These are phyloP conservation scores for Diabrotica undecimpunctata DNA, from an alignment of 1,140 invertebrate genomes.

Conservation along the genomic window DNA sequence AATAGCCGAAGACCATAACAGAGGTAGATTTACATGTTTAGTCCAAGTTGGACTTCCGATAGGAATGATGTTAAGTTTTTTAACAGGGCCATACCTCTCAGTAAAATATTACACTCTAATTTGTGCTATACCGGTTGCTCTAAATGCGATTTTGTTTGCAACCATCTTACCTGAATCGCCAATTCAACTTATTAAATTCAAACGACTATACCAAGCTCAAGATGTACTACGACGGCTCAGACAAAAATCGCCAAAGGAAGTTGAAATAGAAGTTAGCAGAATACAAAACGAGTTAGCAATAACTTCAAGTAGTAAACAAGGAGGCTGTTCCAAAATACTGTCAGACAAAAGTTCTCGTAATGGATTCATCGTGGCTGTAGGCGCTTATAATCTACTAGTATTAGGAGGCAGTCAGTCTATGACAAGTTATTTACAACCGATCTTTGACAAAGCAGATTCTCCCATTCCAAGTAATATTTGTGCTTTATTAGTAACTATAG, in stretches of 20 bases:
- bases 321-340: slow-evolving; percentile 21
- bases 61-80: too few species aligned
- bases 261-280: slow-evolving; percentile 18
- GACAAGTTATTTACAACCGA: slow-evolving; percentile 72
- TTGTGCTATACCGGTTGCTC: too few species aligned
- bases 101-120: too few species aligned
- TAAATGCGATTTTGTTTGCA: too few species aligned
- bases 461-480: slow-evolving; percentile 53
- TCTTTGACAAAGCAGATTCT: slow-evolving; percentile 64
- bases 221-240: slow-evolving; percentile 60
- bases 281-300: slow-evolving; percentile 12
- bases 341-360: slow-evolving; percentile 53
- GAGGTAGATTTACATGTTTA: too few species aligned
- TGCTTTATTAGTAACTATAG: slow-evolving; percentile 73
- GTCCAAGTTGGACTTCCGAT: too few species aligned
- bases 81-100: too few species aligned
- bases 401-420: slow-evolving; percentile 81
- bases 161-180: too few species aligned
- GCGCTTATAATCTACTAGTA: slow-evolving; percentile 82
- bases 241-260: slow-evolving; percentile 48
- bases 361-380: slow-evolving; percentile 70
- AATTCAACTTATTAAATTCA: slow-evolving; percentile 49
- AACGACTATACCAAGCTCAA: slow-evolving; percentile 58
- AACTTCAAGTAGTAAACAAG: slow-evolving; percentile 38
- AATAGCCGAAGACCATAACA: too few species aligned